A percentile compares a stretch with the other conserved stretches of the same genome.
Conservation (phyloP, 2,113 vertebrate species). For the Nannospalax galili region DNA sequence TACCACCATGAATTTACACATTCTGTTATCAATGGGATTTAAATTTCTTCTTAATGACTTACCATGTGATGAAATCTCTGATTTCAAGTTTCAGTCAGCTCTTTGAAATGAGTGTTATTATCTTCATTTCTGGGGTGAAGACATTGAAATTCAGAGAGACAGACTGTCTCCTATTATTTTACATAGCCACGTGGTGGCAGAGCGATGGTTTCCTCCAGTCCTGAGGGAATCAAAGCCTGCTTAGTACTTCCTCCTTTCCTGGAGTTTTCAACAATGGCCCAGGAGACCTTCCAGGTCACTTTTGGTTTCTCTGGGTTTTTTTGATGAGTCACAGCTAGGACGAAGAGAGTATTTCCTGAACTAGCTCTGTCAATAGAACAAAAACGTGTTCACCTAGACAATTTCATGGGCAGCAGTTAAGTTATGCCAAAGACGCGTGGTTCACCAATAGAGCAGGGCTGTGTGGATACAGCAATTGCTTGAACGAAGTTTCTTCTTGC, state of each 20-base stretch:
- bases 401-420: not conserved
- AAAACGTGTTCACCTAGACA: conserved; percentile 25
- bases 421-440: not conserved
- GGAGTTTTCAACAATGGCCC: not conserved
- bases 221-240: not conserved
- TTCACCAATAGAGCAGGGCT: not conserved
- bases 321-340: conserved; percentile 43
- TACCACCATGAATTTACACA: not conserved
- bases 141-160: not conserved
- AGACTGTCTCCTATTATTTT: not conserved
- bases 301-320: not conserved
- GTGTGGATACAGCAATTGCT: not conserved
- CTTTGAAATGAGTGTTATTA: not conserved
- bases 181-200: not conserved
- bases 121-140: not conserved
- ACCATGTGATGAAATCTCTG: not conserved
- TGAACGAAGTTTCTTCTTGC: not conserved
- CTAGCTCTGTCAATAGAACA: not conserved
- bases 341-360: conserved; percentile 56
- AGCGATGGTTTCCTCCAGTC: not conserved
- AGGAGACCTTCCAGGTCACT: not conserved
- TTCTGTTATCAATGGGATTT: not conserved
- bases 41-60: not conserved
- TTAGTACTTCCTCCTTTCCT: not conserved
- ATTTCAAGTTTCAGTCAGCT: not conserved